Evolutionary conservation across 2,888 invertebrate species (phyloP), one percentile per base, ranked within the genome.

Genomic region (Athetis lepigone): DNA sequence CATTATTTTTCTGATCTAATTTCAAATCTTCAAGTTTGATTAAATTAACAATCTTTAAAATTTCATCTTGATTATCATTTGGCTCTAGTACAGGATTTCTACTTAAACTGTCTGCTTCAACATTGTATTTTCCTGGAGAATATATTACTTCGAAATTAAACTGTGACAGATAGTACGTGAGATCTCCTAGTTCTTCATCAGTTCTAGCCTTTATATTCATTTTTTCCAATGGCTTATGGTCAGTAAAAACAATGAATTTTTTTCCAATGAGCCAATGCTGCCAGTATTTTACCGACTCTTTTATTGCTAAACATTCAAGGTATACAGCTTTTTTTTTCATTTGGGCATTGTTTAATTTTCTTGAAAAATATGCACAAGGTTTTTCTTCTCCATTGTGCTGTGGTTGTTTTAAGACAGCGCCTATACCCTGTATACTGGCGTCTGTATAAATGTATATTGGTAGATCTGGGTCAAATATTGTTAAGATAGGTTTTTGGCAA

Each of bases 261-360:
- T 51, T 51, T 51, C 40, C 40, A 9, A 40, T 52, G 4, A 52
- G 25, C 51, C 51, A 52, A 13, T 52, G 39, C 9, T 52, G 51
- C 51, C 51, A 52, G 2, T 27, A 52, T 40, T 40, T 40, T 18
- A 52, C 27, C 0, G 27, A 21, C 11, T 51, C 39, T 11, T 51
- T 50, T 23, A 37, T 37, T 11, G 50, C 50, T 5, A 37, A 50
- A 1, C 50, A 37, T 6, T 50, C 23, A 1, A 50, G 11, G 16
- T 50, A 50, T 7, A 50, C 11, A 13, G 49, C 36, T 11, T 50
- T 37, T 23, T 50, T 50, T 8, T 19, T 23, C 7, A 6, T 49
- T 21, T 49, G 8, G 2, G 7, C 1, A 2, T 36, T 5, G 0
- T 36, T 36, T 50, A n/a, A n/a, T n/a, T n/a, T n/a, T n/a, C n/a